A percentile compares a stretch with the other conserved stretches of the same genome.
These are phyloP conservation scores for Rhopalosiphum maidis DNA, from an alignment of 1,140 invertebrate species.

Conservation along the genomic window DNA sequence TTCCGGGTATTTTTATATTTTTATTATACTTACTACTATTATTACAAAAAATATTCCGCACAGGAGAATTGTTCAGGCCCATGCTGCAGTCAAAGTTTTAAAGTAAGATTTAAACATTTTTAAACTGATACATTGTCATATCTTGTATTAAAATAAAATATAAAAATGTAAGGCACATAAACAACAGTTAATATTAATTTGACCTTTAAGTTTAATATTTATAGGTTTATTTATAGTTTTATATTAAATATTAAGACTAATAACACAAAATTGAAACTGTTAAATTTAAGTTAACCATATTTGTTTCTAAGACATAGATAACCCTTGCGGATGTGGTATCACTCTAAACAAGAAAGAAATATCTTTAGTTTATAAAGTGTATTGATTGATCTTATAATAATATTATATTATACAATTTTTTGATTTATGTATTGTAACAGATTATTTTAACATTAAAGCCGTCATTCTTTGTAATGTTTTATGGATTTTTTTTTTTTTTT, in stretches of 20 bases:
- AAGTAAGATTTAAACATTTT: background rate
- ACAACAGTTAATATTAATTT: background rate
- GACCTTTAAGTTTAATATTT: background rate
- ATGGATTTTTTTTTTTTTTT: background rate
- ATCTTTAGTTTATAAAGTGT: background rate
- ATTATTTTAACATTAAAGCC: background rate
- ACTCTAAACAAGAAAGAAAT: background rate
- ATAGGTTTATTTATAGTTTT: background rate
- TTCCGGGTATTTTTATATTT: no score
- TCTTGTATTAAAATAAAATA: background rate
- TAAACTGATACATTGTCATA: background rate
- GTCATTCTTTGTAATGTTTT: background rate
- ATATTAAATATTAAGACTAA: background rate
- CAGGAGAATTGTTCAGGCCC: no score
- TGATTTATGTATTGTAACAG: background rate
- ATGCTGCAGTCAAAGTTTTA: no score
- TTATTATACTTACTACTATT: no score
- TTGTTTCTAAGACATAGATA: background rate
- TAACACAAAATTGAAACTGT: background rate
- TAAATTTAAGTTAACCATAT: background rate
- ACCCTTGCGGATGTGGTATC: background rate
- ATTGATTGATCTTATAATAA: background rate
- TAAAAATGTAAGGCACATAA: background rate
- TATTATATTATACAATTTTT: constrained; percentile 2
- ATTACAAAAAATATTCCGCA: no score